phyloP scores from a whole-genome alignment of 2,888 invertebrate genomes.

The Noctuana brunneofusca region DNA sequence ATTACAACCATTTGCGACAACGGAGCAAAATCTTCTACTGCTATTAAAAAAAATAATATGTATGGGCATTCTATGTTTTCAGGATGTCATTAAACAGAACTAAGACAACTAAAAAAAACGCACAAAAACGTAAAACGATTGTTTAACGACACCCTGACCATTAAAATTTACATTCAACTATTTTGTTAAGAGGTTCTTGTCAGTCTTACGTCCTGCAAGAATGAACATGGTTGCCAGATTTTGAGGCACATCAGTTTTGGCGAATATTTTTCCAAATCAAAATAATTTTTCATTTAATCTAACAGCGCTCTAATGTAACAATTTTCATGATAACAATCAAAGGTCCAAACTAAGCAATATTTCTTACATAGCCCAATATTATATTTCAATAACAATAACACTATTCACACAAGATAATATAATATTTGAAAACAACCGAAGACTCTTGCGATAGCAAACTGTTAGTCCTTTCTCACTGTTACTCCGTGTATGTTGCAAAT shows the following conservation, averaged over 20 bases:
- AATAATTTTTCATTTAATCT: conserved; percentile 19
- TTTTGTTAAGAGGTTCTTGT: conserved; percentile 57
- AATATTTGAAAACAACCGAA: conserved; percentile 21
- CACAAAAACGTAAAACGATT: conserved; percentile 36
- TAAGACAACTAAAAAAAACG: conserved; percentile 16
- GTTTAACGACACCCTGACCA: conserved; percentile 61
- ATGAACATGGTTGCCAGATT: conserved; percentile 42
- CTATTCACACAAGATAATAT: conserved; percentile 27
- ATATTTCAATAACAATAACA: conserved; percentile 31
- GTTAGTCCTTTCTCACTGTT: conserved; percentile 44
- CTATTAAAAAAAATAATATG: conserved; percentile 63
- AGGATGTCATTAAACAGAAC: conserved; percentile 62
- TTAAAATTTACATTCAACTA: conserved; percentile 53
- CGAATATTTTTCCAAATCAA: conserved; percentile 19
- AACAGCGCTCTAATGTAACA: conserved; percentile 27
- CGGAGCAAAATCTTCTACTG: conserved; percentile 77
- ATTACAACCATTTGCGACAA: conserved; percentile 81
- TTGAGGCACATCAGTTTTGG: conserved; percentile 30
- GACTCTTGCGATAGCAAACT: conserved; percentile 21
- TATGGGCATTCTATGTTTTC: conserved; percentile 65
- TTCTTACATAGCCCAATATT: conserved; percentile 30
- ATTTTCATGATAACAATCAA: conserved; percentile 27
- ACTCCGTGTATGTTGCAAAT: conserved; percentile 52
- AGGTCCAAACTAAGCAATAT: conserved; percentile 21
- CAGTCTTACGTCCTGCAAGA: conserved; percentile 68